Percentiles rank a stretch among this genome's conserved stretches.
These are phyloP conservation scores for Rhinella marina DNA, from an alignment of 2,797 vertebrate genomes.

Conservation along the genomic window DNA sequence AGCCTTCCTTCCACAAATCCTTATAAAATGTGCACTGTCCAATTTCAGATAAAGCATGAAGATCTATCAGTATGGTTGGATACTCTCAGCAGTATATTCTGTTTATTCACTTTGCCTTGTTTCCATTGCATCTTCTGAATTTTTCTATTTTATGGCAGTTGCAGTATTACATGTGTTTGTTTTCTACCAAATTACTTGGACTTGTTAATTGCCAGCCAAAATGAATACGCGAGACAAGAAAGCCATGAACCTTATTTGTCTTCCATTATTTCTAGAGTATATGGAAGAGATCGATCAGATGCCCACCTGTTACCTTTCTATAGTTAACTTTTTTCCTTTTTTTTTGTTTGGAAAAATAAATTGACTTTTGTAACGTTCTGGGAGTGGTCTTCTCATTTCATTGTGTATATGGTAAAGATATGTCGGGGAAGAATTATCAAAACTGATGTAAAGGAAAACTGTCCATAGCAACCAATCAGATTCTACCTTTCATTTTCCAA, in stretches of 20 bases:
- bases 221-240: background rate
- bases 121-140: background rate
- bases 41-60: slow-evolving; percentile 8
- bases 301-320: slow-evolving; percentile 10
- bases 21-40: background rate
- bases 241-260: slow-evolving; percentile 24
- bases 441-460: no score
- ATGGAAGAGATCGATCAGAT: background rate
- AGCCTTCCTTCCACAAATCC: slow-evolving; percentile 47
- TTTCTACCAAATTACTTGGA: slow-evolving; percentile 8
- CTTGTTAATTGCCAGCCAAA: background rate
- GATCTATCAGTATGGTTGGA: slow-evolving; percentile 55
- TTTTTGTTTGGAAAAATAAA: slow-evolving; percentile 28
- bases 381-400: background rate
- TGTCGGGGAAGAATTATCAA: no score
- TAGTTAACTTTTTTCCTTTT: background rate
- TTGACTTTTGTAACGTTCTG: slow-evolving; percentile 36
- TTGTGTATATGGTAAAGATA: no score
- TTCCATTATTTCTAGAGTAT: slow-evolving; percentile 32
- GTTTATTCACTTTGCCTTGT: background rate
- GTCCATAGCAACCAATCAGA: no score
- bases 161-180: slow-evolving; percentile 8
- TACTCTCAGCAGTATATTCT: slow-evolving; percentile 12
- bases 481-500: no score
- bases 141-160: slow-evolving; percentile 7